Evolutionary conservation across 2,797 vertebrate species (phyloP).

Genomic region (Urosaurus nigricauda): DNA sequence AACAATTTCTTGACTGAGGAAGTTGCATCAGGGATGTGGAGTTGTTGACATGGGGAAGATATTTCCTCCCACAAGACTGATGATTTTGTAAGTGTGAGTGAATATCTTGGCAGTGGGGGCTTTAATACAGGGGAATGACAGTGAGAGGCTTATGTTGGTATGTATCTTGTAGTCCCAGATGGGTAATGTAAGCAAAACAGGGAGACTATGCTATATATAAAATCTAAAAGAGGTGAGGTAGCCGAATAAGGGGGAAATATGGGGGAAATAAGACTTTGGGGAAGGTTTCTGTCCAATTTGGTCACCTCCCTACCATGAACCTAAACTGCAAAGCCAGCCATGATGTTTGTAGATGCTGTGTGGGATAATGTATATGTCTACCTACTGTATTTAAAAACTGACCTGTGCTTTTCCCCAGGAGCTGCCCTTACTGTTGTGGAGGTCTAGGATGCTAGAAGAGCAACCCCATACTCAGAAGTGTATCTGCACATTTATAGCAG

Average conservation of each 20-base stretch:
- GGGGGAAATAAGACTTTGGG: slow-evolving; percentile 39
- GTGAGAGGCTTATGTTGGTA: neutral
- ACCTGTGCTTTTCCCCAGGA: neutral
- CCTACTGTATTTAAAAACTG: neutral
- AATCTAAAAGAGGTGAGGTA: neutral
- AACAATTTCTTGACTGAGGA: neutral
- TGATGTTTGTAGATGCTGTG: neutral
- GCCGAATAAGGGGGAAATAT: slow-evolving; percentile 49
- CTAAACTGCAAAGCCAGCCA: neutral
- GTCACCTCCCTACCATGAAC: neutral
- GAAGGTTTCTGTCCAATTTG: neutral
- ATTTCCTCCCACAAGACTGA: neutral
- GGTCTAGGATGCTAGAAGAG: neutral
- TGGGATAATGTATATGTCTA: neutral
- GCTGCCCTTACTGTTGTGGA: too few relatives aligned
- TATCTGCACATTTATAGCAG: neutral
- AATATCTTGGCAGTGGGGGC: neutral
- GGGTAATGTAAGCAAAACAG: neutral
- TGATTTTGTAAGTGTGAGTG: neutral
- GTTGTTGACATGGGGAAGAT: neutral
- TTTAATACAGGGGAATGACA: neutral
- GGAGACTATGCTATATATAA: neutral
- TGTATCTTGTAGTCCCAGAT: neutral
- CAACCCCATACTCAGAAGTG: neutral
- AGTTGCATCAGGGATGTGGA: too few relatives aligned